Base-by-base conservation (phyloP, 2,888 invertebrate genomes). In the Ditula angustiorana region DNA sequence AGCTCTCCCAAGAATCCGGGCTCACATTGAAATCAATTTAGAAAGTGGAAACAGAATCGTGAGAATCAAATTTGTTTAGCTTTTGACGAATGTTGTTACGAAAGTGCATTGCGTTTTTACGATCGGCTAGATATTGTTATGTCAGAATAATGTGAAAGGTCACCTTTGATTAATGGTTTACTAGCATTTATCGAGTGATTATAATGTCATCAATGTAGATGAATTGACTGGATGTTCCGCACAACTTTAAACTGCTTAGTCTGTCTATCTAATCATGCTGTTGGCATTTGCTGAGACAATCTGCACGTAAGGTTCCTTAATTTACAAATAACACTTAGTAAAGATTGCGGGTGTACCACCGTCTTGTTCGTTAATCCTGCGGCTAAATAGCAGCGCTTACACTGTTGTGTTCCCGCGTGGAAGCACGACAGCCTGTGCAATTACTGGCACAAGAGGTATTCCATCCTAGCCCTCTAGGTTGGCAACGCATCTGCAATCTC, bases 81-180 rank as follows among this genome's bases (percentile, higher is more conserved):
- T 58, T 64, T 63, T 64, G 19, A 23, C 41, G 50, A 63, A 57
- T 33, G 35, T 52, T 28, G 47, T 64, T 64, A 59, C 64, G 64
- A 64, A 64, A 64, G 63, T 11, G 19, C 53, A 35, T 30, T 33
- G 56, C 49, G 50, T 53, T 61, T 61, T 61, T 53, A 59, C 35
- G 58, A 58, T 58, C 62, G 49, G 13, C 41, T 57, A 57, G 41
- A 60, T 58, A 61, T 66, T 66, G 66, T 66, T 66, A 66, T 66
- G 66, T 57, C 62, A 65, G 59, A 62, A 59, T 61, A 55, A 58
- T 58, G 37, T 23, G 67, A 75, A 78, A 76, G 78, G 77, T 77
- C 75, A 72, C 53, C 59, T 49, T 66, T 74, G 74, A 78, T 78
- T 75, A 63, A 63, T 61, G 61, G 55, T 24, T 49, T 50, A 28